Percentiles rank a stretch among this genome's conserved stretches.
phyloP scores from a whole-genome alignment of 2,888 invertebrate species.

The Calliphora vomitoria region DNA sequence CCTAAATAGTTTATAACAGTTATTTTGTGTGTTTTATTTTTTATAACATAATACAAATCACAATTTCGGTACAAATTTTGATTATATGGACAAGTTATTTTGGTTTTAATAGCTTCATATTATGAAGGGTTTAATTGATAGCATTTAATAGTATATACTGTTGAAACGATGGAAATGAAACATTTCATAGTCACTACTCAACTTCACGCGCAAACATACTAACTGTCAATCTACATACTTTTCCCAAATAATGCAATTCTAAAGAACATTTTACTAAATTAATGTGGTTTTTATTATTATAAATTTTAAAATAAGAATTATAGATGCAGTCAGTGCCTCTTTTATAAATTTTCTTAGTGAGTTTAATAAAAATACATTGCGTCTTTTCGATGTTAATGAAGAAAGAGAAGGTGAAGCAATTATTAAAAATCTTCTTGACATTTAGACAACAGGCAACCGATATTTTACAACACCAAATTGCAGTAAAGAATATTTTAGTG shows the following conservation, averaged over 20 bases:
- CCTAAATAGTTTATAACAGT: too few species aligned
- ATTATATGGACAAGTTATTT: too few species aligned
- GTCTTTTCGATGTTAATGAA: neutral
- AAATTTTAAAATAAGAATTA: neutral
- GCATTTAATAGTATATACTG: too few species aligned
- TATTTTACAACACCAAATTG: constrained; percentile 36
- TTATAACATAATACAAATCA: too few species aligned
- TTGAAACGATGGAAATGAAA: too few species aligned
- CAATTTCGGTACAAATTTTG: too few species aligned
- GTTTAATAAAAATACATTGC: too few species aligned
- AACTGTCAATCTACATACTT: constrained; percentile 38
- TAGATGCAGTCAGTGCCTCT: neutral
- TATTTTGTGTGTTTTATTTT: too few species aligned
- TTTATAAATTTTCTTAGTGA: neutral
- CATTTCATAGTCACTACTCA: neutral
- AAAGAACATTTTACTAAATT: constrained; percentile 13
- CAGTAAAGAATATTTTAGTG: constrained; percentile 43
- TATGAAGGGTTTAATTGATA: too few species aligned
- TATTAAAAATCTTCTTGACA: constrained; percentile 8
- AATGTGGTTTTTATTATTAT: constrained; percentile 16
- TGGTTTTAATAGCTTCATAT: too few species aligned
- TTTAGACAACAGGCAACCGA: constrained; percentile 38
- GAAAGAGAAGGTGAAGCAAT: neutral
- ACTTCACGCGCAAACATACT: neutral
- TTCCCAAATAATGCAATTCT: constrained; percentile 16